These are phyloP conservation scores for Teleogryllus oceanicus DNA, from an alignment of 2,888 invertebrate species.

Conservation along the genomic window DNA sequence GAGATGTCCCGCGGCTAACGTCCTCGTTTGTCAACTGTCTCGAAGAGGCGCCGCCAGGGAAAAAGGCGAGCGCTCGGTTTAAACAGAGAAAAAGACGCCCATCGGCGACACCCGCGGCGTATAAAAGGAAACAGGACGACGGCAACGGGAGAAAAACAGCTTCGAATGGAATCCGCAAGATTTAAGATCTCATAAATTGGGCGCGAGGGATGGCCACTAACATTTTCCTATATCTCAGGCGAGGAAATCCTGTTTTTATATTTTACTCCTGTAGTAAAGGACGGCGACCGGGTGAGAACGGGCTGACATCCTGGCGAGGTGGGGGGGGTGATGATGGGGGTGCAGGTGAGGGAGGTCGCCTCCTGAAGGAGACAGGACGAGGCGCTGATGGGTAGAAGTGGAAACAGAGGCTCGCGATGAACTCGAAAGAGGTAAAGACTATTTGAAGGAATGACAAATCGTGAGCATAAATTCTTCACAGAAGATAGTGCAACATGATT, in stretches of 20 bases:
- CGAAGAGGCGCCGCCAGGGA: background rate
- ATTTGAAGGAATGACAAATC: no score
- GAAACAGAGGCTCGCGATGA: background rate
- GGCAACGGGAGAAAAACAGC: background rate
- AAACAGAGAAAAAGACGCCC: background rate
- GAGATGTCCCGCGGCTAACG: background rate
- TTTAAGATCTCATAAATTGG: conserved; percentile 7
- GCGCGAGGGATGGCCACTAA: conserved; percentile 18
- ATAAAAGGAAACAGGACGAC: background rate
- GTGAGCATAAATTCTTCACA: no score
- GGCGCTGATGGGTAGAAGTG: background rate
- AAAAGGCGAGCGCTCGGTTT: background rate
- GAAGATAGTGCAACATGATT: no score
- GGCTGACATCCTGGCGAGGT: background rate
- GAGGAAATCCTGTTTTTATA: background rate
- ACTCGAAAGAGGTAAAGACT: no score
- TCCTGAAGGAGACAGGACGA: background rate
- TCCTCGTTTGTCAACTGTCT: conserved; percentile 9
- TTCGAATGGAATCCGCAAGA: conserved; percentile 18
- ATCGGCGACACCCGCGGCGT: background rate
- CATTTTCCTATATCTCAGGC: background rate
- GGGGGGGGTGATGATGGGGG: background rate
- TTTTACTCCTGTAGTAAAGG: conserved; percentile 4
- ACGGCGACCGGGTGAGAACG: background rate
- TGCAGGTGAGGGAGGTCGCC: background rate